Evolutionary conservation across 1,140 invertebrate genomes (phyloP).

Genomic region (Drosophila rufa): DNA sequence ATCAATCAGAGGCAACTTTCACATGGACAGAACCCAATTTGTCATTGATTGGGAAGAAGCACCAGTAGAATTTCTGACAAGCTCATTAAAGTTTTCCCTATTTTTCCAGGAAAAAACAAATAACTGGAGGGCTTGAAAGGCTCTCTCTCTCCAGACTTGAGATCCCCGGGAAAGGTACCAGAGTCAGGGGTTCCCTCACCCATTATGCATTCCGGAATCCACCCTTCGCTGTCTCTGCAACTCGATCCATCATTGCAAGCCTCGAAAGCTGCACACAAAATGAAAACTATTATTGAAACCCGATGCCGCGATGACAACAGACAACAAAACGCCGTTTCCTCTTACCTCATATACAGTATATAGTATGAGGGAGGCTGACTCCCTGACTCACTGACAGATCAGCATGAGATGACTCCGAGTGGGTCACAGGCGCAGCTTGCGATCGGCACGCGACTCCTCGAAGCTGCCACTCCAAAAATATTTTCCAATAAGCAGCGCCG

Average conservation of each 20-base stretch:
- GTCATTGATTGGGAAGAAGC: constrained; percentile 51
- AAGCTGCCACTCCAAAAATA: constrained; percentile 44
- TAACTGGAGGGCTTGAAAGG: constrained; percentile 60
- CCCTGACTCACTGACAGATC: constrained; percentile 26
- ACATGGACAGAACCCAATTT: constrained; percentile 54
- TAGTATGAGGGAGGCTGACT: constrained; percentile 22
- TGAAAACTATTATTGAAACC: constrained; percentile 78
- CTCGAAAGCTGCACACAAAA: constrained; percentile 72
- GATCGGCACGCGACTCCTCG: constrained; percentile 68
- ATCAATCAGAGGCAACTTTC: constrained; percentile 76
- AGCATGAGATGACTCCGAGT: constrained; percentile 62
- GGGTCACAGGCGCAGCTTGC: constrained; percentile 62
- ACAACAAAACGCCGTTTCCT: constrained; percentile 42
- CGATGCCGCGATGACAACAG: constrained; percentile 76
- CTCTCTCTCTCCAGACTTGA: constrained; percentile 16
- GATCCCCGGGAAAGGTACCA: constrained; percentile 26
- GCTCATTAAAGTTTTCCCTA: constrained; percentile 58
- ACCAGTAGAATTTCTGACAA: constrained; percentile 82
- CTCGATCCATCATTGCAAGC: constrained; percentile 73
- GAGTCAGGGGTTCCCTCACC: background rate
- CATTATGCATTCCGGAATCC: constrained; percentile 17
- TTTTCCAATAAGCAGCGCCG: constrained; percentile 55
- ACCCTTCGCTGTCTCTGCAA: constrained; percentile 68
- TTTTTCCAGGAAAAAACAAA: constrained; percentile 59
- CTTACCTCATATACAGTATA: background rate